Evolutionary conservation across 2,888 invertebrate species (phyloP).

Genomic region (Aleiodes testaceus): DNA sequence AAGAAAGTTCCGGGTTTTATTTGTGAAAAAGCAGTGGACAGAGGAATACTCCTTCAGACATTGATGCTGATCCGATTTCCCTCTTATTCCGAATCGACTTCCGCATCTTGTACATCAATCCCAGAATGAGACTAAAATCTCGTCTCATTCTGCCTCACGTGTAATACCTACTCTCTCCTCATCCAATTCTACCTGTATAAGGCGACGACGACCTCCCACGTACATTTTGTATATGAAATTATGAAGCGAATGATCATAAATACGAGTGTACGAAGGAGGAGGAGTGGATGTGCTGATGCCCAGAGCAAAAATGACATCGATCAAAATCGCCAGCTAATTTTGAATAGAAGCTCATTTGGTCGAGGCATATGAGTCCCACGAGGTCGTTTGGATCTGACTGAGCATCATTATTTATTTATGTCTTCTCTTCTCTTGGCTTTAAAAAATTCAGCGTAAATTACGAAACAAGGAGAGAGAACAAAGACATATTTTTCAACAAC

Average conservation of each 20-base stretch:
- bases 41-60: slow-evolving; percentile 33
- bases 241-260: slow-evolving; percentile 17
- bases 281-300: slow-evolving; percentile 46
- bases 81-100: slow-evolving; percentile 27
- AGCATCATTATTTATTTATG: slow-evolving; percentile 38
- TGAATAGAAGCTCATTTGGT: slow-evolving; percentile 66
- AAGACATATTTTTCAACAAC: not conserved
- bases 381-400: slow-evolving; percentile 51
- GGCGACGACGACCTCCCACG: slow-evolving; percentile 38
- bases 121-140: slow-evolving; percentile 36
- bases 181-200: slow-evolving; percentile 37
- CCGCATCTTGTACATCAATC: slow-evolving; percentile 24
- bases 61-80: slow-evolving; percentile 29
- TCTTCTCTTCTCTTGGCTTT: not conserved
- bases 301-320: slow-evolving; percentile 52
- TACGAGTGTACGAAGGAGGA: slow-evolving; percentile 3
- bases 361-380: slow-evolving; percentile 34
- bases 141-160: slow-evolving; percentile 7
- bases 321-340: slow-evolving; percentile 63
- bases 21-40: slow-evolving; percentile 41
- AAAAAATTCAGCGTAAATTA: not conserved
- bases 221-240: slow-evolving; percentile 14
- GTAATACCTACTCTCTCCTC: slow-evolving; percentile 26
- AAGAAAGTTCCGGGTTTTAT: slow-evolving; percentile 49
- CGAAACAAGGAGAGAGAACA: not conserved